Conservation (phyloP, 2,888 invertebrate species). For the Agonopterix alstromeriana region DNA sequence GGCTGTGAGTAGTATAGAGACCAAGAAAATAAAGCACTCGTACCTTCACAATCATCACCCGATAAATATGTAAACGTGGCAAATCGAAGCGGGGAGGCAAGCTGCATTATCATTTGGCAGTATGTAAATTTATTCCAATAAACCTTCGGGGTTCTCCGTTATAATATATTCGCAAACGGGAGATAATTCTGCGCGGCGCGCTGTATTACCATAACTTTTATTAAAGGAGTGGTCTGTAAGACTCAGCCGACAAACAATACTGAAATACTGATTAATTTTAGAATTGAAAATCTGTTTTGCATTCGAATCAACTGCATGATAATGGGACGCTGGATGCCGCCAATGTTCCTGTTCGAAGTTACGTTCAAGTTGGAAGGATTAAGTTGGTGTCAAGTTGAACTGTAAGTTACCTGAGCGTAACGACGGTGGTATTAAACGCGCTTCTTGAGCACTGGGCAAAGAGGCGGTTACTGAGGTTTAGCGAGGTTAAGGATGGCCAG, state of each 20-base stretch:
- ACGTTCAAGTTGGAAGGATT: too few relatives aligned
- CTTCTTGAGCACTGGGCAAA: too few relatives aligned
- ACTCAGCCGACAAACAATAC: slow-evolving; percentile 59
- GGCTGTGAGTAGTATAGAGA: background rate
- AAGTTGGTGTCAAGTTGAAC: too few relatives aligned
- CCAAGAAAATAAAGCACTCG: slow-evolving; percentile 28
- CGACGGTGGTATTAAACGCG: too few relatives aligned
- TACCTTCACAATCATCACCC: slow-evolving; percentile 48
- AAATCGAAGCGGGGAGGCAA: slow-evolving; percentile 55
- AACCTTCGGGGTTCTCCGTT: slow-evolving; percentile 61
- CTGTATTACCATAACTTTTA: slow-evolving; percentile 75
- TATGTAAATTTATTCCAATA: slow-evolving; percentile 77
- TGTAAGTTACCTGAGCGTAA: too few relatives aligned
- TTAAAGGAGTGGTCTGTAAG: slow-evolving; percentile 63
- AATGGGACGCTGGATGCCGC: too few relatives aligned
- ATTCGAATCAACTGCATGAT: slow-evolving; percentile 30
- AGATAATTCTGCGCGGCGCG: slow-evolving; percentile 68
- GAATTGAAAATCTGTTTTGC: slow-evolving; percentile 66
- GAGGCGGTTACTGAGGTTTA: too few relatives aligned
- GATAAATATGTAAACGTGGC: slow-evolving; percentile 71
- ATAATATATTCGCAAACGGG: slow-evolving; percentile 75
- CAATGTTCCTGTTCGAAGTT: too few relatives aligned
- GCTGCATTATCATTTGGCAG: slow-evolving; percentile 58
- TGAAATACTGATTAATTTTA: slow-evolving; percentile 63
- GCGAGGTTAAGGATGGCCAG: too few relatives aligned